Evolutionary conservation across 2,113 vertebrate genomes (phyloP), one percentile per base, ranked within the genome.

Genomic region (Siniperca chuatsi): DNA sequence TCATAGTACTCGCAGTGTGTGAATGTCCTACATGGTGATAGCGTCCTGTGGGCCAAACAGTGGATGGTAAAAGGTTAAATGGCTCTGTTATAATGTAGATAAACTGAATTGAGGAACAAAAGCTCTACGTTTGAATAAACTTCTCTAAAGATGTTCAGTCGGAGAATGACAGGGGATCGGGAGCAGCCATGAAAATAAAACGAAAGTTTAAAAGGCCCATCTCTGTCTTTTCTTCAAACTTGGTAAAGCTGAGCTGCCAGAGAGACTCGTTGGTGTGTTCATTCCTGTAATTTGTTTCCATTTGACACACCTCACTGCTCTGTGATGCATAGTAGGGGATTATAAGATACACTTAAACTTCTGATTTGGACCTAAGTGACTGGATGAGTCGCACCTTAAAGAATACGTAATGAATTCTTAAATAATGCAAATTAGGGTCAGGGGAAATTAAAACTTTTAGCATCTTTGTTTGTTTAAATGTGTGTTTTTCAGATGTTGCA

Each of bases 371-470:
- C 76, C 85, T 62, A 6, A 35, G 73, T 40, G 79, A 78, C 52
- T 61, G 42, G 68, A 76, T 77, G 67, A 87, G 70, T 62, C 12
- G 10, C 60, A 89, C 69, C 58, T 77, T 79, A 79, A 87, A 83
- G 77, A 77, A 84, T 57, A 57, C 66, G n/a, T 81, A 70, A 79
- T 75, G 75, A 65, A 68, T 80, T 73, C 40, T 2, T 77, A 16
- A 66, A 81, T 77, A 84, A 90, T 75, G 60, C 55, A 80, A 75
- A 87, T 58, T 10, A 44, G 71, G 37, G 55, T 89, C 86, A 0
- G 9, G 90, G 87, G 87, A 89, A 93, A 89, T 85, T 72, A 82
- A 79, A 90, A 81, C 72, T 81, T 74, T 75, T 4, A n/a, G 52
- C 52, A 1, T 61, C 11, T 75, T 48, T 67, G 11, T 73, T 62